Percentiles rank a stretch among this genome's conserved stretches.
phyloP scores from a whole-genome alignment of 2,113 vertebrate species.

The Poeciliopsis prolifica region DNA sequence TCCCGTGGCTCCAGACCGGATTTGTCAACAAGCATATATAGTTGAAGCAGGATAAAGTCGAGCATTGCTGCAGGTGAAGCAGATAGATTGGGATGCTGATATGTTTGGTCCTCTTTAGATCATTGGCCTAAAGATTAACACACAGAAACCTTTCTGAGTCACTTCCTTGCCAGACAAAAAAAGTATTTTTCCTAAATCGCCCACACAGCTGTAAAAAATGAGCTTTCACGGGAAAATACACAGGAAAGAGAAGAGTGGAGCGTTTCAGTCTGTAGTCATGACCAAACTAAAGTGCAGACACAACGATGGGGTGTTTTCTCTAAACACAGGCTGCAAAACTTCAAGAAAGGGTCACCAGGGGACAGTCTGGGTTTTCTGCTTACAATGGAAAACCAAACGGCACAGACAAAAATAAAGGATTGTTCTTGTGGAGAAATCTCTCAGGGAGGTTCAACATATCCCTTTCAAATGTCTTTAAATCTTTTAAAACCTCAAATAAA shows the following conservation, averaged over 20 bases:
- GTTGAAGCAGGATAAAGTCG: neutral
- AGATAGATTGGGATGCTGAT: slow-evolving; percentile 60
- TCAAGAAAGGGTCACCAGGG: slow-evolving; percentile 28
- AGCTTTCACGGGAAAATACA: slow-evolving; percentile 2
- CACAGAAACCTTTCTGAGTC: slow-evolving; percentile 4
- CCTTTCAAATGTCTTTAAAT: neutral
- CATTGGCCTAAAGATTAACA: slow-evolving; percentile 33
- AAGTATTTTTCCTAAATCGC: slow-evolving; percentile 8
- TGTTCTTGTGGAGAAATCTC: neutral
- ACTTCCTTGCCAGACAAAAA: slow-evolving; percentile 29
- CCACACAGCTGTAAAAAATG: slow-evolving; percentile 8
- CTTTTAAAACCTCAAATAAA: neutral
- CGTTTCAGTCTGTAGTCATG: slow-evolving; percentile 28
- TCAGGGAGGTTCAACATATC: too few species aligned
- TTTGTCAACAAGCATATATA: slow-evolving; percentile 49
- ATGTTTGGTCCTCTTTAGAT: slow-evolving; percentile 56
- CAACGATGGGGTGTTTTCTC: slow-evolving; percentile 38
- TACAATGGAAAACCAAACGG: slow-evolving; percentile 18
- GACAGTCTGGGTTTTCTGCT: slow-evolving; percentile 24
- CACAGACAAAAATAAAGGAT: neutral
- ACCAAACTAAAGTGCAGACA: slow-evolving; percentile 49
- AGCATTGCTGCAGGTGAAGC: slow-evolving; percentile 26
- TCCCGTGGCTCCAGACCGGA: slow-evolving; percentile 23
- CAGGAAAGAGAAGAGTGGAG: slow-evolving; percentile 26
- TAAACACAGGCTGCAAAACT: slow-evolving; percentile 41